phyloP scores from a whole-genome alignment of 2,888 invertebrate genomes.

The Nomada hirtipes region DNA sequence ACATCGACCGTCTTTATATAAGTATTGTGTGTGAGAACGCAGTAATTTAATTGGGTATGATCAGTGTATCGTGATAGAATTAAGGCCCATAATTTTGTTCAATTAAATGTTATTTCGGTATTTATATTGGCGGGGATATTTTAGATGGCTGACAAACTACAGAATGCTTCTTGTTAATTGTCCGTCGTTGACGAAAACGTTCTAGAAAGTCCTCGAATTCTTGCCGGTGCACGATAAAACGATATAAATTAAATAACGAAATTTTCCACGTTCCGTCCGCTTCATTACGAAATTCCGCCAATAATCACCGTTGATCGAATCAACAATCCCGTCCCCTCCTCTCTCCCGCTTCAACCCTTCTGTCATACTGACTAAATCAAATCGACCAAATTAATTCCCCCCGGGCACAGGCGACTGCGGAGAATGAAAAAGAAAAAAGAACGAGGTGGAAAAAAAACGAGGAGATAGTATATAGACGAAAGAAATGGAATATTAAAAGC shows the following conservation, averaged over 20 bases:
- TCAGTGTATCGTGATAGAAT: no score
- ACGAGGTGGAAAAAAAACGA: not conserved
- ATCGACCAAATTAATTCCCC: constrained; percentile 22
- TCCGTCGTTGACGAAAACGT: constrained; percentile 47
- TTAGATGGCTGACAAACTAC: constrained; percentile 1
- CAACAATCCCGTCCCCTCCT: constrained; percentile 1
- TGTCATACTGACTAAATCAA: not conserved
- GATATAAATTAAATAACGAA: constrained; percentile 65
- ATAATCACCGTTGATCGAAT: constrained; percentile 59
- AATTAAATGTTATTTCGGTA: constrained; percentile 23
- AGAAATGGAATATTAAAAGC: constrained; percentile 14
- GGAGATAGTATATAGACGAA: not conserved
- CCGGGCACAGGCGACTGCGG: not conserved
- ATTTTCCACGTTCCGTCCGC: constrained; percentile 58
- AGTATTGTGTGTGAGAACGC: no score
- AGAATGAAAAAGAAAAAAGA: not conserved
- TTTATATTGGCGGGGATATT: no score
- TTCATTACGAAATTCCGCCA: constrained; percentile 67
- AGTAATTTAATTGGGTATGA: no score
- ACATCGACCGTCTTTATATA: no score
- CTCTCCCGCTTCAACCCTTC: not conserved
- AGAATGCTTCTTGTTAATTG: constrained; percentile 59
- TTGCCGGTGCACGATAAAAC: constrained; percentile 38
- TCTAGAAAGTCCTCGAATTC: constrained; percentile 54
- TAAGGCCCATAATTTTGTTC: no score